These are phyloP conservation scores for Drosophila pandora DNA, from an alignment of 1,140 invertebrate genomes.

Conservation along the genomic window DNA sequence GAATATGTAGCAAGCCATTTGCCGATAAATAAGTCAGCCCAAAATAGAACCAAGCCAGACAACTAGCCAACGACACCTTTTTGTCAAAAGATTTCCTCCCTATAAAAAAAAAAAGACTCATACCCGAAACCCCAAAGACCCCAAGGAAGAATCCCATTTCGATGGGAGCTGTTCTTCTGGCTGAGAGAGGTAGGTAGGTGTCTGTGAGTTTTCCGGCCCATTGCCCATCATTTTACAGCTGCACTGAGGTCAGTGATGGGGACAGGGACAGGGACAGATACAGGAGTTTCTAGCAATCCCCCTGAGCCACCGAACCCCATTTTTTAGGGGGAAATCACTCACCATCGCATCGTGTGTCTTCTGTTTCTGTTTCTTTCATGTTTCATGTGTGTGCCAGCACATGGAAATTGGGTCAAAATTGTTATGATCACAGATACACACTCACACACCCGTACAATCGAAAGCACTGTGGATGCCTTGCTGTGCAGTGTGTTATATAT, in stretches of 20 bases:
- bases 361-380: slow-evolving; percentile 54
- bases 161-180: background rate
- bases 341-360: slow-evolving; percentile 36
- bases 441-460: slow-evolving; percentile 9
- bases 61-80: slow-evolving; percentile 49
- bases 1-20: slow-evolving; percentile 73
- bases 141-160: background rate
- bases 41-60: slow-evolving; percentile 56
- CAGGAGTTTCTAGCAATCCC: background rate
- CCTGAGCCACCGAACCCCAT: background rate
- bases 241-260: slow-evolving; percentile 74
- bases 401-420: slow-evolving; percentile 80
- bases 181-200: slow-evolving; percentile 12
- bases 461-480: slow-evolving; percentile 19
- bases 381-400: slow-evolving; percentile 53
- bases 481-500: slow-evolving; percentile 52
- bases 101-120: background rate
- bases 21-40: slow-evolving; percentile 69
- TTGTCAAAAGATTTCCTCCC: slow-evolving; percentile 34
- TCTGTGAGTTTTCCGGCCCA: slow-evolving; percentile 49
- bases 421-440: slow-evolving; percentile 74
- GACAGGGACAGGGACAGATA: slow-evolving; percentile 35
- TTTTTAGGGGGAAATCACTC: slow-evolving; percentile 52
- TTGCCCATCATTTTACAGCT: slow-evolving; percentile 64
- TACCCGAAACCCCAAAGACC: background rate